phyloP scores from a whole-genome alignment of 2,113 vertebrate species.

The Eupsittula cactorum region DNA sequence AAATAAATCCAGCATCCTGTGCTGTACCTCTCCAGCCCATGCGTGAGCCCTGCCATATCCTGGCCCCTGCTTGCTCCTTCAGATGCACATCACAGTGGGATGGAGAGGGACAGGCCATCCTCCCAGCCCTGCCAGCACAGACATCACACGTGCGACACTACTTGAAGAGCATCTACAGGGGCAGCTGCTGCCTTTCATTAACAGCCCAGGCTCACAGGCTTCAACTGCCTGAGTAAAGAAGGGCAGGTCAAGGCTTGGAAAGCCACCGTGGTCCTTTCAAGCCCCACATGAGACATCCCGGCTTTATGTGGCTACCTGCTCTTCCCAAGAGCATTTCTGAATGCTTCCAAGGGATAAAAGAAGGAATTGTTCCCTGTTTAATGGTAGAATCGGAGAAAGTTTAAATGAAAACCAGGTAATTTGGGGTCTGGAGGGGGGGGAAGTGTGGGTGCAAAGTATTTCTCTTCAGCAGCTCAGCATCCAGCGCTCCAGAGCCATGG shows the following conservation, averaged over 20 bases:
- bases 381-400: background rate
- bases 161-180: background rate
- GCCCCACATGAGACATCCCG: background rate
- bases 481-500: background rate
- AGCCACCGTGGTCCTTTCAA: background rate
- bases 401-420: background rate
- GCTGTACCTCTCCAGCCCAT: background rate
- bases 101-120: background rate
- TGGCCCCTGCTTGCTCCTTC: fast-evolving
- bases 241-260: background rate
- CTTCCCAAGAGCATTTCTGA: background rate
- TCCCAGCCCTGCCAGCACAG: background rate
- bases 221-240: background rate
- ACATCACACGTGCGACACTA: fast-evolving
- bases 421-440: background rate
- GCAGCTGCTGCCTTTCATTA: background rate
- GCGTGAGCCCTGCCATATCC: fast-evolving
- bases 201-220: background rate
- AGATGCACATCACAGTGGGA: fast-evolving
- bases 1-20: background rate
- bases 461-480: background rate
- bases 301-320: background rate
- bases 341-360: background rate
- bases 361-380: background rate
- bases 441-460: background rate